phyloP scores from a whole-genome alignment of 2,113 vertebrate species.

The Dipodomys merriami region DNA sequence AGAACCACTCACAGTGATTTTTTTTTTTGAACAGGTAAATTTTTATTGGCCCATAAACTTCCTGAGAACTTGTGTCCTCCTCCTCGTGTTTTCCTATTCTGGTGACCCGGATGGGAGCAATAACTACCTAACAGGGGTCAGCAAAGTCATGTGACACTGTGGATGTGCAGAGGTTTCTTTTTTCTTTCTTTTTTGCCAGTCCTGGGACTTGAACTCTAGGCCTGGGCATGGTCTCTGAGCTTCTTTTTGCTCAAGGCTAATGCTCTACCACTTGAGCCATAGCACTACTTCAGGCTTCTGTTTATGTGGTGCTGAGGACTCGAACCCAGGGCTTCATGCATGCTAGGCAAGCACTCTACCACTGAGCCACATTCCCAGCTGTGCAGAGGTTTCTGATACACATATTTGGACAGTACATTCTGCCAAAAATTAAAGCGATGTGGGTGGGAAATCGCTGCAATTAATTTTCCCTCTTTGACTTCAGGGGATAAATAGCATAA shows the following conservation, averaged over 20 bases:
- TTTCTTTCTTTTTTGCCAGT: too few relatives aligned
- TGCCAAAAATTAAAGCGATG: conserved; percentile 11
- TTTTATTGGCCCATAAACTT: background rate
- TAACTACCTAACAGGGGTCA: background rate
- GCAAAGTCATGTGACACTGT: background rate
- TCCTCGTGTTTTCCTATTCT: background rate
- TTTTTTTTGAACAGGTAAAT: background rate
- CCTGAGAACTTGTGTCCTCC: background rate
- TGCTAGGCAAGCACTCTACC: too few relatives aligned
- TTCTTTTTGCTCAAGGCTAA: too few relatives aligned
- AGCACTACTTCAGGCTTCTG: too few relatives aligned
- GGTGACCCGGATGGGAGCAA: background rate
- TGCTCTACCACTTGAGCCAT: too few relatives aligned
- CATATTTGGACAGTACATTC: background rate
- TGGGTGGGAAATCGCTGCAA: background rate
- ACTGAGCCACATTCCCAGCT: too few relatives aligned
- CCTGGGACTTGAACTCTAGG: too few relatives aligned
- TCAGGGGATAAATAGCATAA: background rate
- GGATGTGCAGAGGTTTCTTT: background rate
- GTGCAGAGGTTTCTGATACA: background rate
- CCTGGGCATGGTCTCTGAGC: too few relatives aligned
- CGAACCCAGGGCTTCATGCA: too few relatives aligned
- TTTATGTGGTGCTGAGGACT: too few relatives aligned
- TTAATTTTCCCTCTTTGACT: conserved; percentile 34
- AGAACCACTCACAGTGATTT: background rate